phyloP scores from a whole-genome alignment of 2,113 vertebrate genomes.

The Peromyscus maniculatus region DNA sequence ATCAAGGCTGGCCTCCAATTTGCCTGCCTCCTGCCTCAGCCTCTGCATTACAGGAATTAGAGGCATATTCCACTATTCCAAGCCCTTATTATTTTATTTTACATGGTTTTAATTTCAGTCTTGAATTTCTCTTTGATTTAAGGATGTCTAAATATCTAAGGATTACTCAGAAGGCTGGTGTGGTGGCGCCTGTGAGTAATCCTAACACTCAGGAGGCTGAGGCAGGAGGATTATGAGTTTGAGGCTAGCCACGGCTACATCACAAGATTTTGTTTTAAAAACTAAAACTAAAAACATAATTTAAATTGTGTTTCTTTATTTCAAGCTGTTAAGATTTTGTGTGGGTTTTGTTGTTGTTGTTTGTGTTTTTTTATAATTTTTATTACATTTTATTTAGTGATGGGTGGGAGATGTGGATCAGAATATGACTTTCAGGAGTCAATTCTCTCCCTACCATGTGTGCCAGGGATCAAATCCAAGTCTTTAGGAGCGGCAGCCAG shows the following conservation, averaged over 20 bases:
- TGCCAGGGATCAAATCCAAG: not conserved
- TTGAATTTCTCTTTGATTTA: slow-evolving; percentile 25
- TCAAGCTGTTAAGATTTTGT: not conserved
- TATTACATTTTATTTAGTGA: not conserved
- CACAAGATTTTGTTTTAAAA: not conserved
- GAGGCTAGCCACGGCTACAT: not conserved
- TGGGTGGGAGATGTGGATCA: not conserved
- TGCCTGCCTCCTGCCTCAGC: not conserved
- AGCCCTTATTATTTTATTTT: not conserved
- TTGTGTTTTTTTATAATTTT: not conserved
- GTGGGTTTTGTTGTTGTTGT: too few species aligned
- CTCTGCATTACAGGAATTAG: not conserved
- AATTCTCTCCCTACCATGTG: not conserved
- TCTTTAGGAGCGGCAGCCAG: not conserved
- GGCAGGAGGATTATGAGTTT: not conserved
- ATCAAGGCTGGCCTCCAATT: not conserved
- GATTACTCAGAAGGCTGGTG: not conserved
- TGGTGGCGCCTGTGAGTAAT: not conserved
- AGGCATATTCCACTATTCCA: too few species aligned
- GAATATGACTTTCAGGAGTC: not conserved
- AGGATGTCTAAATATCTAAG: not conserved
- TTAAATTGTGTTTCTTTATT: slow-evolving; percentile 4
- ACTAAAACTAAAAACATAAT: not conserved
- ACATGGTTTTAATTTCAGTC: not conserved
- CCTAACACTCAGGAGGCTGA: not conserved